Evolutionary conservation across 2,797 vertebrate species (phyloP).

Genomic region (Acrossocheilus fasciatus): DNA sequence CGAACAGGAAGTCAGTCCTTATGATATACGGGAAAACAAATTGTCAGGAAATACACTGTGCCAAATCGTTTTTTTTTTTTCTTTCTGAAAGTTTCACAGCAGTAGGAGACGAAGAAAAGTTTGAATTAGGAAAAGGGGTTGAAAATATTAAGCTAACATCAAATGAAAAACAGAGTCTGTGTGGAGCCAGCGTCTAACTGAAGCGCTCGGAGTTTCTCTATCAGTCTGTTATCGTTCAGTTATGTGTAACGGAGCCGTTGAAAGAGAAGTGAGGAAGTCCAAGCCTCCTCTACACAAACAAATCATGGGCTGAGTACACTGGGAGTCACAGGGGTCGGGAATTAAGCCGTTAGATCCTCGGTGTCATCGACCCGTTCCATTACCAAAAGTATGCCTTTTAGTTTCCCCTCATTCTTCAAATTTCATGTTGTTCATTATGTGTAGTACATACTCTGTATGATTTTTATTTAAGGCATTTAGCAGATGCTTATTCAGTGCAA

Average conservation of each 20-base stretch:
- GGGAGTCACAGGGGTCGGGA: constrained; percentile 62
- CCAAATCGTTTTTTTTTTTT: constrained; percentile 43
- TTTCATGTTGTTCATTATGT: neutral
- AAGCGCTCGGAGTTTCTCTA: constrained; percentile 69
- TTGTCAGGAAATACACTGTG: constrained; percentile 65
- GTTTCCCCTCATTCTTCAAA: constrained; percentile 1
- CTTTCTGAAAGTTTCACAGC: constrained; percentile 70
- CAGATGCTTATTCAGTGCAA: neutral
- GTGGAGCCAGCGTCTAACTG: constrained; percentile 34
- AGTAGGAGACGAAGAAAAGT: constrained; percentile 72
- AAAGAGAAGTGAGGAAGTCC: constrained; percentile 72
- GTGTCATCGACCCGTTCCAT: constrained; percentile 38
- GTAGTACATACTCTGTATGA: neutral
- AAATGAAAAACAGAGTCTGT: constrained; percentile 41
- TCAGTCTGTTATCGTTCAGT: constrained; percentile 68
- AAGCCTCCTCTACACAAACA: constrained; percentile 61
- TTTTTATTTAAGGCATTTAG: neutral
- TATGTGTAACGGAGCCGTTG: constrained; percentile 69
- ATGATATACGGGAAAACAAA: constrained; percentile 81
- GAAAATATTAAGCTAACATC: constrained; percentile 46
- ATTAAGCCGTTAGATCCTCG: constrained; percentile 50
- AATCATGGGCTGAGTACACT: constrained; percentile 65
- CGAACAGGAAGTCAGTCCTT: constrained; percentile 77
- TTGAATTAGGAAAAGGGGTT: constrained; percentile 51
- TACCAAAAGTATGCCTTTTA: constrained; percentile 2